Base-by-base conservation (phyloP, 2,113 vertebrate genomes). In the Gorsachius goisagi region DNA sequence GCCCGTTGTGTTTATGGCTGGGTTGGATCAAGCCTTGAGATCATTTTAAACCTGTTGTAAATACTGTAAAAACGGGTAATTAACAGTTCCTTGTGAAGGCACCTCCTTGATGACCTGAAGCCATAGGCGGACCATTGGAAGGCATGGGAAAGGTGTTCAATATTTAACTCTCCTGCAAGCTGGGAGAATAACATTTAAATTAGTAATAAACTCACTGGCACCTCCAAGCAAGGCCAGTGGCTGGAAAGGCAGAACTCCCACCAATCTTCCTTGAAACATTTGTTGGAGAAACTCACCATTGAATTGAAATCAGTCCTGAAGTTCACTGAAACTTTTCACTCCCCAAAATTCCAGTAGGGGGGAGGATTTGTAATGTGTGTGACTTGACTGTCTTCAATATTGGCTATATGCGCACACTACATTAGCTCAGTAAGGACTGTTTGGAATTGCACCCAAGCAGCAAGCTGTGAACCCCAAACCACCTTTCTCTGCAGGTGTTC, bases 161-260 rank as follows among this genome's bases (percentile, higher is more conserved):
- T 93, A 94, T 90, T 93, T 90, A 96, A 90, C 60, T 78, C n/a
- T 74, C 72, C 67, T 86, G 37, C 67, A 94, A 80, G 92, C 66
- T 56, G 41, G 12, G 44, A 93, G 73, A 96, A 87, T 60, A 96
- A 78, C 77, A 90, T 88, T 85, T 92, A 79, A 92, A 95, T 95
- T 84, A 96, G 44, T 94, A 96, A 96, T 93, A 91, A 94, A 85
- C 64, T 90, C 82, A 77, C 47, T 53, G 17, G 39, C 47, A 89
- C 49, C 62, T 92, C 44, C 76, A 82, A 90, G 94, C 60, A 96
- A 95, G 80, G 76, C 79, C 64, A 93, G 69, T 92, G 86, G 69
- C 83, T 94, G 76, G 49, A 87, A 90, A 87, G 39, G 73, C 45
- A 92, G 63, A 93, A 69, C 30, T 90, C 60, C 11, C 73, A 92